phyloP scores from a whole-genome alignment of 53 echinoderm and acorn worm genomes.

The Actinopyga echinites region DNA sequence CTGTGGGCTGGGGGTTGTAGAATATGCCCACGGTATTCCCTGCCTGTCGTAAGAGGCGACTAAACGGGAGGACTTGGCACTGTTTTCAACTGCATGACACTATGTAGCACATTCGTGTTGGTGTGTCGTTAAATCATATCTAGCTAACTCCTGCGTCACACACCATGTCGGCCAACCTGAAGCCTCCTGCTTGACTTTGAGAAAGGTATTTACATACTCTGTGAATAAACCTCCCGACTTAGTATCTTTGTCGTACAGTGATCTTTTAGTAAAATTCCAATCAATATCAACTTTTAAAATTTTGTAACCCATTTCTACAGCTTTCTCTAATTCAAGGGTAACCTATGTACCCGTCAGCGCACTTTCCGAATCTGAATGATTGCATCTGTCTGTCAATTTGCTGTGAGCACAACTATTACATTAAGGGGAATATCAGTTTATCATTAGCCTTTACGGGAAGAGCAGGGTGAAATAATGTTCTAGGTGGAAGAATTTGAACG shows the following conservation, averaged over 20 bases:
- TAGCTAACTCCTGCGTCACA: too few relatives aligned
- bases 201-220: constrained; percentile 61
- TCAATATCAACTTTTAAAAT: too few relatives aligned
- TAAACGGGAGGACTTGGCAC: too few relatives aligned
- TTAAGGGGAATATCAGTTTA: constrained; percentile 57
- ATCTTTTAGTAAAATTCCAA: constrained; percentile 49
- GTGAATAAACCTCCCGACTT: constrained; percentile 43
- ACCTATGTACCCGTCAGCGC: constrained; percentile 42
- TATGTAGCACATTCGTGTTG: too few relatives aligned
- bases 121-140: too few relatives aligned
- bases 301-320: too few relatives aligned
- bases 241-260: constrained; percentile 21
- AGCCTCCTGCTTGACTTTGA: constrained; percentile 71
- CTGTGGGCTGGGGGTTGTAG: too few relatives aligned
- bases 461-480: constrained; percentile 43
- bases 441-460: constrained; percentile 45
- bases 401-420: constrained; percentile 54
- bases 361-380: constrained; percentile 30
- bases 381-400: constrained; percentile 34
- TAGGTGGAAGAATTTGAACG: constrained; percentile 47
- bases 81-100: too few relatives aligned
- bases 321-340: too few relatives aligned
- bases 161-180: too few relatives aligned
- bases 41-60: too few relatives aligned
- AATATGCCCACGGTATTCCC: too few relatives aligned